phyloP scores from a whole-genome alignment of 2,888 invertebrate genomes.

The Hydrotaea diabolus region DNA sequence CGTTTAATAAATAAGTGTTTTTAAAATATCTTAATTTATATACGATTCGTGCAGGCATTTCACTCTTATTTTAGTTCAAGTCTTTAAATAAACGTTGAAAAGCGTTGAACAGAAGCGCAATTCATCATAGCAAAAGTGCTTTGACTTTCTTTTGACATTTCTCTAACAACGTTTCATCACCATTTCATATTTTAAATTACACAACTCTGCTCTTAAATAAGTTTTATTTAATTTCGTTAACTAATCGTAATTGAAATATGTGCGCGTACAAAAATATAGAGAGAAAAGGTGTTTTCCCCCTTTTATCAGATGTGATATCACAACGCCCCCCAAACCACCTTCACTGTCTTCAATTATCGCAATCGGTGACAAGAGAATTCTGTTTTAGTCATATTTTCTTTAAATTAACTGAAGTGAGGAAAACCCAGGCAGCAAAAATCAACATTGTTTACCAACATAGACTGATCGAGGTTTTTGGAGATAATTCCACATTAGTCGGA shows the following conservation, averaged over 20 bases:
- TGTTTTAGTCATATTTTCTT: too few species aligned
- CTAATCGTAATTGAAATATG: slow-evolving; percentile 9
- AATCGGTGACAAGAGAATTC: slow-evolving; percentile 15
- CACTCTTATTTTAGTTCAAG: too few species aligned
- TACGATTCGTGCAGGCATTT: too few species aligned
- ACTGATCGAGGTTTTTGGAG: not conserved
- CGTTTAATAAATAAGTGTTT: too few species aligned
- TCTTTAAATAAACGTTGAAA: too few species aligned
- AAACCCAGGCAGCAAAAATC: slow-evolving; percentile 28
- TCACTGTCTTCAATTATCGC: slow-evolving; percentile 35
- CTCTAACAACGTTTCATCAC: too few species aligned
- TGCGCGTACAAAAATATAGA: slow-evolving; percentile 7
- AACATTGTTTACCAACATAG: not conserved
- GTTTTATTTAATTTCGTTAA: not conserved
- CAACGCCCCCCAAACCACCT: not conserved
- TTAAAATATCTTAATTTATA: too few species aligned
- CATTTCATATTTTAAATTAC: too few species aligned
- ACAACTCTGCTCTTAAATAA: too few species aligned
- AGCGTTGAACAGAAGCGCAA: too few species aligned
- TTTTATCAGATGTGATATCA: slow-evolving; percentile 31
- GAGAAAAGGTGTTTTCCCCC: slow-evolving; percentile 13
- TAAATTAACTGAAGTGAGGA: slow-evolving; percentile 55
- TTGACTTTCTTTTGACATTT: too few species aligned
- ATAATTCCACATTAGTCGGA: not conserved
- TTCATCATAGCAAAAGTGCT: too few species aligned